phyloP scores from a whole-genome alignment of 2,888 invertebrate genomes.

The Andrena bucephala region DNA sequence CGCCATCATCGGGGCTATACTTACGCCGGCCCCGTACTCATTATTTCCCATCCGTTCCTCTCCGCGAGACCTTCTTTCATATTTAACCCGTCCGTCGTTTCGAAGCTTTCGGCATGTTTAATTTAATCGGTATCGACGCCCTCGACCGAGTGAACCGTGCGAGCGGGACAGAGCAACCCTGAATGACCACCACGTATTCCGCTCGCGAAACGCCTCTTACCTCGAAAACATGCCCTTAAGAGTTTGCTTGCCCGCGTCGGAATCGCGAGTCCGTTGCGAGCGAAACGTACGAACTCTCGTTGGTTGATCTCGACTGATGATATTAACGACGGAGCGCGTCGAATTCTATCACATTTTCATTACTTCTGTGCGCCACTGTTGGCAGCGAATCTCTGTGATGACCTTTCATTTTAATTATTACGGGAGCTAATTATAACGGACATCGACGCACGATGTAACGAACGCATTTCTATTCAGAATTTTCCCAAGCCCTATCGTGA shows the following conservation, averaged over 20 bases:
- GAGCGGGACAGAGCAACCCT: constrained; percentile 49
- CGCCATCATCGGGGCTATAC: constrained; percentile 81
- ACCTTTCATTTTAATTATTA: not conserved
- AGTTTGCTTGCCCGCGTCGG: constrained; percentile 43
- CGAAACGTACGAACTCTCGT: not conserved
- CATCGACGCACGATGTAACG: not conserved
- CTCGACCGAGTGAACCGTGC: constrained; percentile 75
- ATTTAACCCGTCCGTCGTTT: constrained; percentile 75
- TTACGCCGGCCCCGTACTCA: constrained; percentile 79
- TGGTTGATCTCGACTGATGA: not conserved
- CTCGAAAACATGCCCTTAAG: constrained; percentile 28
- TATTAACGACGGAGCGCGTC: too few relatives aligned
- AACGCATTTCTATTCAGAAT: not conserved
- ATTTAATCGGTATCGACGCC: constrained; percentile 83
- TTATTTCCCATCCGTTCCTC: constrained; percentile 77
- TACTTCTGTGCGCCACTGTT: not conserved
- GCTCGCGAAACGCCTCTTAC: constrained; percentile 54
- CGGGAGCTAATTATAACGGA: not conserved
- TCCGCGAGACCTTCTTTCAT: constrained; percentile 74
- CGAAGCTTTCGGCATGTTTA: constrained; percentile 77
- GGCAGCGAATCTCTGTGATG: not conserved
- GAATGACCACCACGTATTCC: constrained; percentile 57
- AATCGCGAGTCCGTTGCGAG: not conserved
- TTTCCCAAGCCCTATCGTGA: not conserved
- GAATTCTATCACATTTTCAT: not conserved